Evolutionary conservation across 2,888 invertebrate species (phyloP), one percentile per base, ranked within the genome.

Genomic region (Leptinotarsa juncta): DNA sequence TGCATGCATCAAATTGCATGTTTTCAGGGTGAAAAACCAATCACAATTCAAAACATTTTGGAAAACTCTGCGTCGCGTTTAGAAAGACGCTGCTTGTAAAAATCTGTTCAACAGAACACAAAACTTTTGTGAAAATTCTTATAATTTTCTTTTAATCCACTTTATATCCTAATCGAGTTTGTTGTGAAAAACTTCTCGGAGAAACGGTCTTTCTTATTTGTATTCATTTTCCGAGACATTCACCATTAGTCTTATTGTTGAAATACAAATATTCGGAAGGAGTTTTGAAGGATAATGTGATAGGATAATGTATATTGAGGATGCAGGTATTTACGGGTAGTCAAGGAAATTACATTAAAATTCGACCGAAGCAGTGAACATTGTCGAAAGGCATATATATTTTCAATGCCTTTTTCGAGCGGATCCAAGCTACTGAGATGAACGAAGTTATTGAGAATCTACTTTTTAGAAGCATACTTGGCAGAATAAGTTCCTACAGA

Each of bases 151-250:
- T 82, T 80, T 84, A 83, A 84, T 82, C 81, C 80, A 84, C 84
- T 85, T 85, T 83, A 81, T 77, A 78, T 82, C 81, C 81, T 86
- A 86, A 86, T 85, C 81, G 83, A 85, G 84, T 86, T 86, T 84
- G 55, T 76, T 78, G 74, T 81, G 79, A 82, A 81, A 84, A 84
- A 84, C 80, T 84, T 83, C 76, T 73, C 77, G 78, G 78, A 76
- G 79, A 77, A 81, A 78, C 75, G 79, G 74, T 77, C 76, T 77
- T 81, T 80, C 78, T 81, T 80, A 78, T 82, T 82, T 75, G 80
- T 75, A 80, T 81, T 79, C 81, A 75, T 82, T 80, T 80, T 79
- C 67, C 70, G 71, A 74, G 74, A 72, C 73, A 70, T 74, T 73
- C 75, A 70, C 77, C 79, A 80, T 80, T 80, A 80, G 79, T 62